Evolutionary conservation across 2,113 vertebrate genomes (phyloP).

Genomic region (Nycticryphes semicollaris): DNA sequence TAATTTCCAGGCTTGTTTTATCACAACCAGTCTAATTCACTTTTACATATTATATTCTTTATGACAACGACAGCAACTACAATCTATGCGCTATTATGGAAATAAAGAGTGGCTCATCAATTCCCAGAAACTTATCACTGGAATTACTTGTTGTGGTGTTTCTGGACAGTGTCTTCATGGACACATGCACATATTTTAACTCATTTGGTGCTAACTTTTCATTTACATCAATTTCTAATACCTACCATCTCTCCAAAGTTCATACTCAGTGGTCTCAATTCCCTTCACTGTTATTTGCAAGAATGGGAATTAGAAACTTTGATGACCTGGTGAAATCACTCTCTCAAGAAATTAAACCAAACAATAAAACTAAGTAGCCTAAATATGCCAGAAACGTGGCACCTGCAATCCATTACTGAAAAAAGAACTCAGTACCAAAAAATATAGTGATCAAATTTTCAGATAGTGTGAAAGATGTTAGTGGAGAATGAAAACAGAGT

Average conservation of each 20-base stretch:
- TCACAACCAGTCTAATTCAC: neutral
- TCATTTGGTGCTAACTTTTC: neutral
- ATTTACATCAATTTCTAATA: neutral
- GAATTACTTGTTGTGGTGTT: neutral
- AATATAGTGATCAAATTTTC: neutral
- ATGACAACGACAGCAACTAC: neutral
- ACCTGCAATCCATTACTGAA: constrained; percentile 62
- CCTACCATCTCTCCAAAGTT: neutral
- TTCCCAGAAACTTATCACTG: neutral
- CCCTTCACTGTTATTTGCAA: neutral
- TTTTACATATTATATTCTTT: neutral
- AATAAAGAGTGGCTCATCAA: neutral
- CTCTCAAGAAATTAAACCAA: constrained; percentile 60
- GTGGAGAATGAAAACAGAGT: neutral
- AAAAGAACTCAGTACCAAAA: constrained; percentile 9
- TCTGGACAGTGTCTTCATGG: neutral
- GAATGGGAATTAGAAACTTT: constrained; percentile 5
- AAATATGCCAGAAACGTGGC: constrained; percentile 31
- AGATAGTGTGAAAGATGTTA: constrained; percentile 18
- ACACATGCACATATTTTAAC: neutral
- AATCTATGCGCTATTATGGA: neutral
- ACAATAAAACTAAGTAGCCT: constrained; percentile 58
- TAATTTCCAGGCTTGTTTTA: neutral
- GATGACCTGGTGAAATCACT: constrained; percentile 51
- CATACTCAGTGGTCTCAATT: neutral